Evolutionary conservation across 2,888 invertebrate species (phyloP).

Genomic region (Boloria selene): DNA sequence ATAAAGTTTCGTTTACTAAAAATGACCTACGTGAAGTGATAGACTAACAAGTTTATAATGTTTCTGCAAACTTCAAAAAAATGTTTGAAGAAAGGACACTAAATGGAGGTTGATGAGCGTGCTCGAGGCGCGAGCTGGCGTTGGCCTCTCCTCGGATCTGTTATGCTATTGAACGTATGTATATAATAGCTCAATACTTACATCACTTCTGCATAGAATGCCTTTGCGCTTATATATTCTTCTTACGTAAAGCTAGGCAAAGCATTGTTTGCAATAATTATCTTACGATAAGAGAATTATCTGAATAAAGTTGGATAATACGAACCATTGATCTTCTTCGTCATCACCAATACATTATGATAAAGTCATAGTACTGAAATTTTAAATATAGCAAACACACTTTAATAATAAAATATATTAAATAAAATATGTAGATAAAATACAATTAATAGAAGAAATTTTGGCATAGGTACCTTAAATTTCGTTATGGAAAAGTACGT

Average conservation of each 20-base stretch:
- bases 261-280: not conserved
- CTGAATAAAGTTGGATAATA: slow-evolving; percentile 5
- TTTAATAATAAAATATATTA: no score
- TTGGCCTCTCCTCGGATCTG: slow-evolving; percentile 68
- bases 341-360: slow-evolving; percentile 10
- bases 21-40: slow-evolving; percentile 39
- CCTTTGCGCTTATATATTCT: slow-evolving; percentile 1
- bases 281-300: slow-evolving; percentile 10
- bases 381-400: no score
- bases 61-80: slow-evolving; percentile 29
- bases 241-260: not conserved
- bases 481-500: no score
- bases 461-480: no score
- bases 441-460: no score
- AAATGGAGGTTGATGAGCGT: slow-evolving; percentile 68
- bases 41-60: slow-evolving; percentile 20
- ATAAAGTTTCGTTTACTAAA: slow-evolving; percentile 35
- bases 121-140: slow-evolving; percentile 64
- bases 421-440: no score
- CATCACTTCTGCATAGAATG: not conserved
- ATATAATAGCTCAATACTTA: slow-evolving; percentile 32
- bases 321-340: slow-evolving; percentile 16
- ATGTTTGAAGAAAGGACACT: slow-evolving; percentile 47
- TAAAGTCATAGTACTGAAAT: slow-evolving; percentile 6
- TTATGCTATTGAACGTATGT: slow-evolving; percentile 71